These are phyloP conservation scores for Molanna angustata DNA, from an alignment of 2,888 invertebrate species.

Conservation along the genomic window DNA sequence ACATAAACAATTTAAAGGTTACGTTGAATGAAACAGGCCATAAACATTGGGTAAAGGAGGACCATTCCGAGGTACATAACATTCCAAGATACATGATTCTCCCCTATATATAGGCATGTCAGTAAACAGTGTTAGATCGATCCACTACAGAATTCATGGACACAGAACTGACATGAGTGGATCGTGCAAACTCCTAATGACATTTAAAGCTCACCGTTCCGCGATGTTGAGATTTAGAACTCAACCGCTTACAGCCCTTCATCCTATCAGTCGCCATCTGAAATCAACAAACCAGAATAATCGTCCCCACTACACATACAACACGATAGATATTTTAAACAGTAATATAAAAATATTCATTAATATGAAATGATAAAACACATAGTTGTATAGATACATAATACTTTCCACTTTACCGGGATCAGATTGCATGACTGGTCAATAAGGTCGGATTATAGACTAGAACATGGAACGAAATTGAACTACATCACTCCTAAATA, in stretches of 20 bases:
- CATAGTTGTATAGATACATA: no score
- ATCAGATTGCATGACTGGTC: no score
- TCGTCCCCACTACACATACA: no score
- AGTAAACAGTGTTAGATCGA: constrained; percentile 24
- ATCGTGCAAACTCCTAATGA: constrained; percentile 26
- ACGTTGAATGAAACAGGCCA: constrained; percentile 38
- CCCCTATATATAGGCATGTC: constrained; percentile 42
- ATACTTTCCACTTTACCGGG: no score
- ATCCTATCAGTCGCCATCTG: constrained; percentile 26
- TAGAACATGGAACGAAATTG: no score
- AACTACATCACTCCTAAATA: no score
- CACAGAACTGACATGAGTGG: constrained; percentile 25
- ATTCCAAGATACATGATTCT: constrained; percentile 61
- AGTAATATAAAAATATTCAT: no score
- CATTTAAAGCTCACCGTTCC: constrained; percentile 33
- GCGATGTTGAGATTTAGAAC: constrained; percentile 61
- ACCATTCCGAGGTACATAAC: constrained; percentile 60
- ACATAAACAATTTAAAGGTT: constrained; percentile 16
- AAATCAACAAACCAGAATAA: constrained; percentile 26
- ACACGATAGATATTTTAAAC: no score
- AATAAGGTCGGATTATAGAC: no score
- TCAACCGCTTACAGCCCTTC: constrained; percentile 41
- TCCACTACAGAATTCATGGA: constrained; percentile 29
- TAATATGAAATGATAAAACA: no score
- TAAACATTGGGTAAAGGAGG: constrained; percentile 53